These are phyloP conservation scores for Horisme vitalbata DNA, from an alignment of 2,888 invertebrate genomes.

Conservation along the genomic window DNA sequence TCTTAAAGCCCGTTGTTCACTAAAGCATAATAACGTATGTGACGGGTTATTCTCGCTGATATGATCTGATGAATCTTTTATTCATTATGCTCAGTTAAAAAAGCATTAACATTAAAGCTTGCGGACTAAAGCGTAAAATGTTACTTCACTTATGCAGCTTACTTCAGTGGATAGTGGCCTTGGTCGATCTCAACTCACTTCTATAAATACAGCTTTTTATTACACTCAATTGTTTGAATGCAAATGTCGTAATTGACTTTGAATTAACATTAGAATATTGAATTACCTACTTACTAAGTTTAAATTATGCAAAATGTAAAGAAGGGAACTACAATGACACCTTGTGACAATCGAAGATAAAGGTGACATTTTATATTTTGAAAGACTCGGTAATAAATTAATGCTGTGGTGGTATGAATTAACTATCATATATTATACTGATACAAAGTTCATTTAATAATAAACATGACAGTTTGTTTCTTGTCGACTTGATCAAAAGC, in stretches of 20 bases:
- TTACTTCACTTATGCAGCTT: background rate
- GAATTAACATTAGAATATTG: constrained; percentile 17
- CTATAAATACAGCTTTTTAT: constrained; percentile 34
- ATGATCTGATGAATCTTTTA: background rate
- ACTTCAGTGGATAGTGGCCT: background rate
- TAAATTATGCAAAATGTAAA: constrained; percentile 16
- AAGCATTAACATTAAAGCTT: too few species aligned
- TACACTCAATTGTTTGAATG: constrained; percentile 27
- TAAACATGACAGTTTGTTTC: constrained; percentile 14
- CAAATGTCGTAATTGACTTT: constrained; percentile 31
- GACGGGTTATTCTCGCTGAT: background rate
- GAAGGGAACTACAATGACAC: constrained; percentile 12
- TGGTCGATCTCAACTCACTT: constrained; percentile 14
- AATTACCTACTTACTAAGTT: constrained; percentile 12
- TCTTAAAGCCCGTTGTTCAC: constrained; percentile 5
- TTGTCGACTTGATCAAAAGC: constrained; percentile 16
- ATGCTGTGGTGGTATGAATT: constrained; percentile 2
- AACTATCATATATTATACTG: constrained; percentile 3
- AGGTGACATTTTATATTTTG: constrained; percentile 14
- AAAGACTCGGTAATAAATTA: constrained; percentile 10
- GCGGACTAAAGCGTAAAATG: background rate
- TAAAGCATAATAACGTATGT: background rate
- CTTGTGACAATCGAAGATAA: constrained; percentile 18
- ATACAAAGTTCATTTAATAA: constrained; percentile 6
- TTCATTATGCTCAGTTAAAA: too few species aligned